Percentiles rank a stretch among this genome's conserved stretches.
These are phyloP conservation scores for Drosophila kohkoa DNA, from an alignment of 1,140 invertebrate genomes.

Conservation along the genomic window DNA sequence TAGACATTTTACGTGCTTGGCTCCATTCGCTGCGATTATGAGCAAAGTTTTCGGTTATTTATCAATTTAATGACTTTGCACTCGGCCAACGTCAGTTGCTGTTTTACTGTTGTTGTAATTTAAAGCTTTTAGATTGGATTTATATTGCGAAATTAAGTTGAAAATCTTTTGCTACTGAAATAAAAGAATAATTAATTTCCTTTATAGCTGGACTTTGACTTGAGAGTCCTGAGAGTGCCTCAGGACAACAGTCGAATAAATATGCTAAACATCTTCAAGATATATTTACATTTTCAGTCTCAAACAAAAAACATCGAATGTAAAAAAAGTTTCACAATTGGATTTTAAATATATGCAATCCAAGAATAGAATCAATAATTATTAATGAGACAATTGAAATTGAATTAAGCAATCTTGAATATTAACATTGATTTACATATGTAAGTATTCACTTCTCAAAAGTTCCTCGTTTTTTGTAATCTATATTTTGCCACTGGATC, in stretches of 20 bases:
- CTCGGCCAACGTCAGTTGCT: slow-evolving; percentile 45
- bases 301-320: not conserved
- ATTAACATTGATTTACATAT: not conserved
- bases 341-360: too few relatives aligned
- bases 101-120: slow-evolving; percentile 44
- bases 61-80: slow-evolving; percentile 78
- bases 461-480: not conserved
- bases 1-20: slow-evolving; percentile 49
- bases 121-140: slow-evolving; percentile 75
- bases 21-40: slow-evolving; percentile 65
- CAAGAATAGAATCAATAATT: not conserved
- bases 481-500: not conserved
- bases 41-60: slow-evolving; percentile 80
- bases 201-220: slow-evolving; percentile 46
- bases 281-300: not conserved
- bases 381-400: not conserved
- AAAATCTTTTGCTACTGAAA: slow-evolving; percentile 29
- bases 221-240: not conserved
- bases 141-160: slow-evolving; percentile 69
- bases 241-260: not conserved
- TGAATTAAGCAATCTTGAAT: not conserved
- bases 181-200: slow-evolving; percentile 62
- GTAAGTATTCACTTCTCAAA: not conserved
- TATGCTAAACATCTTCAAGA: not conserved
- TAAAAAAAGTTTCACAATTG: not conserved